A percentile compares a stretch with the other conserved stretches of the same genome.
phyloP scores from a whole-genome alignment of 1,140 invertebrate species.

The Adoxophyes honmai region DNA sequence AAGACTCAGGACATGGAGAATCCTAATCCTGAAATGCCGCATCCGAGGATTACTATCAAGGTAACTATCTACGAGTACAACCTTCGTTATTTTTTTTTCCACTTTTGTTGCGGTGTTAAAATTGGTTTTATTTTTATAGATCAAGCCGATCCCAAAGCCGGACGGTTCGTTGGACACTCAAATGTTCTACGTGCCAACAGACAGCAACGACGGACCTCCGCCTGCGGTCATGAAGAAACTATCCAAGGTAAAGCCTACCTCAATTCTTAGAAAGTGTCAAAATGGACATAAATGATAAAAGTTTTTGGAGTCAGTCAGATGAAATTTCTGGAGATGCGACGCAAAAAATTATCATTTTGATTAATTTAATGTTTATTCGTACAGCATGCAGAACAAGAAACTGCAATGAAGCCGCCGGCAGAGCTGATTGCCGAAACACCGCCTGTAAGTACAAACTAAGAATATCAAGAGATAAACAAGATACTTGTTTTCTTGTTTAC shows the following conservation, averaged over 20 bases:
- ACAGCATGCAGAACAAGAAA: slow-evolving; percentile 35
- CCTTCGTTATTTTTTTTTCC: not conserved
- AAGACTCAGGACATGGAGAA: slow-evolving; percentile 84
- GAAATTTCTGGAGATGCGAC: too few species aligned
- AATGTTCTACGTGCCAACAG: slow-evolving; percentile 84
- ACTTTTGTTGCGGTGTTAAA: not conserved
- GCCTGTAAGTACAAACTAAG: slow-evolving; percentile 14
- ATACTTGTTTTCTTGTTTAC: not conserved
- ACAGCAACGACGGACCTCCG: slow-evolving; percentile 82
- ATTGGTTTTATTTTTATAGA: slow-evolving; percentile 65
- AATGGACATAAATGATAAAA: too few species aligned
- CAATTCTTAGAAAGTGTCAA: not conserved
- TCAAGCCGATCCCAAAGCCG: slow-evolving; percentile 88
- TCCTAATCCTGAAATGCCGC: slow-evolving; percentile 79
- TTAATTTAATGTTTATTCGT: slow-evolving; percentile 11
- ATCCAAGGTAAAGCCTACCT: slow-evolving; percentile 53
- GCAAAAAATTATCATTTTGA: too few species aligned
- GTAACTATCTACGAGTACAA: too few species aligned
- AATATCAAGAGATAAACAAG: too few species aligned
- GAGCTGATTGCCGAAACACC: not conserved
- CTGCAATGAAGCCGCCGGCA: slow-evolving; percentile 8
- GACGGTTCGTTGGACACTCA: slow-evolving; percentile 83
- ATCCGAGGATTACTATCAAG: slow-evolving; percentile 87
- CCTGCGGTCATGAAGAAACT: slow-evolving; percentile 68
- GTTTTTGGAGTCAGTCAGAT: too few species aligned